Evolutionary conservation across 2,888 invertebrate species (phyloP), one percentile per base, ranked within the genome.

Genomic region (Leptinotarsa peninsularis): DNA sequence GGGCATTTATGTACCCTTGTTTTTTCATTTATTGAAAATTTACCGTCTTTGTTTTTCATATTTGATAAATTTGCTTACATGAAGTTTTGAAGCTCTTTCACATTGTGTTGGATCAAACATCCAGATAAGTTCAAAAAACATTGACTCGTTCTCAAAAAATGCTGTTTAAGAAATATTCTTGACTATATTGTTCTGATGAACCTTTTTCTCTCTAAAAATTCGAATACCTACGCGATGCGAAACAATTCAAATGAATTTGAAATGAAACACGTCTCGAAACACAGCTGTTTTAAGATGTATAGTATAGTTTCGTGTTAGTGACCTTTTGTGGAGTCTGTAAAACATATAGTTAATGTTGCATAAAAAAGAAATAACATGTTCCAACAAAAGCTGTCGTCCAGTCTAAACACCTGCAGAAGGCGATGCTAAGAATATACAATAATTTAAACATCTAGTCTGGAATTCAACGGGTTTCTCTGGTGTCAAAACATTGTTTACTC

Each of bases 341-440:
- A 75, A 75, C 69, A 70, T 66, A 67, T 63, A 72, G 69, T 72
- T 75, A 75, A 75, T 75, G 75, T 72, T 58, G 75, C 75, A 75
- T 75, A 72, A 75, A 75, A 75, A 75, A 72, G 72, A 70, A 75
- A 75, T 67, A 72, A 70, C 68, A 75, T 66, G 72, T 72, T 66
- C 56, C 72, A 72, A 75, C 75, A 72, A 75, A 72, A 72, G 72
- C 52, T 66, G 72, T 72, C 69, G 69, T 52, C 72, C 69, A 66
- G 69, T 72, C 69, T 54, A 70, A 70, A 72, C 75, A 75, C 72
- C 72, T 72, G 72, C 72, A 54, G 69, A 43, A 63, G 63, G 71
- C 72, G 13, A 68, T 66, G 66, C 69, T 70, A 56, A 75, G 69
- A 75, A 75, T 75, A 75, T 68, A n/a, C n/a, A 63, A 63, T 63